Evolutionary conservation across 2,113 vertebrate species (phyloP), one percentile per base, ranked within the genome.

Genomic region (Pomatorhinus ruficollis): DNA sequence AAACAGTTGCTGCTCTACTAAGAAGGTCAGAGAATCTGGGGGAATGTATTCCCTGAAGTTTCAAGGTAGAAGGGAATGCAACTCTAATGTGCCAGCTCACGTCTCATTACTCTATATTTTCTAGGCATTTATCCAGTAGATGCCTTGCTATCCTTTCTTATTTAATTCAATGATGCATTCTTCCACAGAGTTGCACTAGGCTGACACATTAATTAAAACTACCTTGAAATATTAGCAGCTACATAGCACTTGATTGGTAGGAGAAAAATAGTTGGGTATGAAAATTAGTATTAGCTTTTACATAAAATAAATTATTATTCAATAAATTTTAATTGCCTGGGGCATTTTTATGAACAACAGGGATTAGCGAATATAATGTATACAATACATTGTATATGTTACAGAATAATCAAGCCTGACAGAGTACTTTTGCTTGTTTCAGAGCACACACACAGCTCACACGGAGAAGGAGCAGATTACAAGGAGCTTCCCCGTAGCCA

Each of bases 191-290:
- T 28, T 72, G 52, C 45, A 75, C 80, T 47, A 83, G 57, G 33
- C 69, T 90, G 76, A 77, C 60, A 90, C 60, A 91, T 69, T 83
- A 92, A 93, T 93, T 92, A 96, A 93, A 88, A 63, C 47, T 47
- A 90, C 90, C 79, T 80, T 92, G 92, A 88, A 95, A 93, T 83
- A 92, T 86, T 77, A 96, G 56, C 68, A 93, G 59, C 68, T 56
- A 47, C 54, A 89, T 30, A 93, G 44, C 33, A 63, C 83, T 77
- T 94, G 92, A 95, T 40, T 49, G 65, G 79, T 75, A 33, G 59
- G 71, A 93, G 76, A 90, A 90, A 94, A 93, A 96, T 52, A 57
- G 61, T 28, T 30, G n/a, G 28, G 53, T 68, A 84, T 57, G 53
- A 93, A 95, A 94, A 95, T 84, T 37, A 75, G 22, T 53, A 76